phyloP scores from a whole-genome alignment of 2,797 vertebrate genomes.

The Notolabrus celidotus region DNA sequence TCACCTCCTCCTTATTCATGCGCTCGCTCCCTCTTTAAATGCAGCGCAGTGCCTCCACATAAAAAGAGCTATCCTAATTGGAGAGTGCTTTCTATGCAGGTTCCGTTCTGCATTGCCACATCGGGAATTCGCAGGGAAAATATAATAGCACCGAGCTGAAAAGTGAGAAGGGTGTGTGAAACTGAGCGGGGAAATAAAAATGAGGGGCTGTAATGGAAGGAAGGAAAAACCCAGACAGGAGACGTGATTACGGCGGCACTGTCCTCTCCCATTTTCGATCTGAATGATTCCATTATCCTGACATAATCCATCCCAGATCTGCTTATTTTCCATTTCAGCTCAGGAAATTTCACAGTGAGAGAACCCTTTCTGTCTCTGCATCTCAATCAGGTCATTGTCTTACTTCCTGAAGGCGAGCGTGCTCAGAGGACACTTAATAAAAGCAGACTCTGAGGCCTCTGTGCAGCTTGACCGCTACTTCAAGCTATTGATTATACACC shows the following conservation, averaged over 20 bases:
- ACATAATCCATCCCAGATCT: slow-evolving; percentile 75
- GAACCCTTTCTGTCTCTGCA: slow-evolving; percentile 60
- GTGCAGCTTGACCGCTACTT: slow-evolving; percentile 23
- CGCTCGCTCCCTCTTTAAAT: slow-evolving; percentile 56
- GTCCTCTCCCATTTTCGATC: slow-evolving; percentile 73
- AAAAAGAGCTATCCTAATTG: slow-evolving; percentile 77
- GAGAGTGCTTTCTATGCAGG: slow-evolving; percentile 72
- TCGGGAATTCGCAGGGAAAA: slow-evolving; percentile 64
- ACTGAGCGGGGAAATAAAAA: slow-evolving; percentile 48
- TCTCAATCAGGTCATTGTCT: slow-evolving; percentile 76
- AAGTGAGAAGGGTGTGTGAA: slow-evolving; percentile 31
- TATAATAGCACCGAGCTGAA: slow-evolving; percentile 51
- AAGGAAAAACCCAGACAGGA: slow-evolving; percentile 37
- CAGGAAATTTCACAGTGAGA: slow-evolving; percentile 60
- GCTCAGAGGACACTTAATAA: slow-evolving; percentile 35
- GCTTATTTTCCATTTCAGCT: slow-evolving; percentile 65
- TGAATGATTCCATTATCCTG: slow-evolving; percentile 79
- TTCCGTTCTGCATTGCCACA: slow-evolving; percentile 66
- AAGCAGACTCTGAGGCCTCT: slow-evolving; percentile 1
- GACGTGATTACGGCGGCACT: slow-evolving; percentile 65
- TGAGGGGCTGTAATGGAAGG: slow-evolving; percentile 6
- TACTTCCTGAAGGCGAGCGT: slow-evolving; percentile 59
- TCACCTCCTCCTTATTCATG: slow-evolving; percentile 66
- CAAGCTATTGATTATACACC: slow-evolving; percentile 37
- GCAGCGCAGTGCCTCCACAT: slow-evolving; percentile 53